phyloP scores from a whole-genome alignment of 2,797 vertebrate genomes.

The Lophura swinhoii region DNA sequence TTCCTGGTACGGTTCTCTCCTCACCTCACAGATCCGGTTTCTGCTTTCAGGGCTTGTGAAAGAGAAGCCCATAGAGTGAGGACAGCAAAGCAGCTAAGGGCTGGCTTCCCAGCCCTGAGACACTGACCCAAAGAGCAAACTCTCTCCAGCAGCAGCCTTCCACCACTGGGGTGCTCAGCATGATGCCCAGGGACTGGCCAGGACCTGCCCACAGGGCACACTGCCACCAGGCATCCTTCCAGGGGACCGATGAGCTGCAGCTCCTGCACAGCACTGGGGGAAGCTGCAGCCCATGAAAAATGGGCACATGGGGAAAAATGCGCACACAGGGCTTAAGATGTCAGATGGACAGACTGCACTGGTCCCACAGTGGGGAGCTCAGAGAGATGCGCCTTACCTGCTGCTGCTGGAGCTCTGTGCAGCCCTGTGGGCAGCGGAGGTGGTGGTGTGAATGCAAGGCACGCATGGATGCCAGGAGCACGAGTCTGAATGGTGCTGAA shows the following conservation, averaged over 20 bases:
- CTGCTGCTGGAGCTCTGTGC: neutral
- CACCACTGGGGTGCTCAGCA: neutral
- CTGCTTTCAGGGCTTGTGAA: neutral
- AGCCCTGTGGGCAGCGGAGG: neutral
- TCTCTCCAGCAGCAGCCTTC: neutral
- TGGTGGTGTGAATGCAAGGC: neutral
- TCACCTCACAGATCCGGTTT: conserved; percentile 4
- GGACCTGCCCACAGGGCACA: neutral
- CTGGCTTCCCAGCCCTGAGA: neutral
- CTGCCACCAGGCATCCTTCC: no score
- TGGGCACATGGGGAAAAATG: rapidly evolving
- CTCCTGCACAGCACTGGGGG: neutral
- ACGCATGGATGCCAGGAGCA: neutral
- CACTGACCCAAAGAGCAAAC: neutral
- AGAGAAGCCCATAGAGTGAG: neutral
- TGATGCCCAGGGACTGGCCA: neutral
- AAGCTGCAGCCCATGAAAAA: neutral
- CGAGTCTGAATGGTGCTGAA: neutral
- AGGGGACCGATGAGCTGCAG: neutral
- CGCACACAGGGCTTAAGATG: neutral
- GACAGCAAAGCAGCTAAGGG: neutral
- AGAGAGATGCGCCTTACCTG: conserved; percentile 17
- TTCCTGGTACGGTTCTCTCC: neutral
- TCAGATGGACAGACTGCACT: neutral
- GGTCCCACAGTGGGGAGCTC: neutral